phyloP scores from a whole-genome alignment of 2,888 invertebrate genomes.

The Lasioglossum leucozonium region DNA sequence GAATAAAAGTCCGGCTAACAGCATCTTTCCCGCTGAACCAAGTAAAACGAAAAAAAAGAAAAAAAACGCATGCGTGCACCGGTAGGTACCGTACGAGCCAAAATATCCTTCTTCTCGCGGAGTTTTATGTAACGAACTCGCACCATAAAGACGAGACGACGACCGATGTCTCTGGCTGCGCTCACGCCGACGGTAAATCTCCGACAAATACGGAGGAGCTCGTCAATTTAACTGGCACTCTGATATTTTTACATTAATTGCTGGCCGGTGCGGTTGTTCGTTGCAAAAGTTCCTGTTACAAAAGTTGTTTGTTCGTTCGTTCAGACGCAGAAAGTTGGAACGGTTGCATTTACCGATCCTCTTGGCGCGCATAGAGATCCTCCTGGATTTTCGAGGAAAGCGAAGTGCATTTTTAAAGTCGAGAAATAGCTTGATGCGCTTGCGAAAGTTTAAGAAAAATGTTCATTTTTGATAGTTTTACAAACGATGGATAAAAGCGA shows the following conservation, averaged over 20 bases:
- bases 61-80: constrained; percentile 25
- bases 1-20: constrained; percentile 35
- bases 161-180: constrained; percentile 12
- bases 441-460: too few relatives aligned
- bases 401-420: background rate
- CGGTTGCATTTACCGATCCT: background rate
- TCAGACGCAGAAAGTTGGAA: background rate
- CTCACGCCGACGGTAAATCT: constrained; percentile 31
- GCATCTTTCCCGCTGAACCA: background rate
- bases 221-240: background rate
- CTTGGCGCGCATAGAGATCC: background rate
- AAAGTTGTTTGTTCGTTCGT: background rate
- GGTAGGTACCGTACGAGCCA: constrained; percentile 2
- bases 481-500: too few relatives aligned
- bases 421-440: background rate
- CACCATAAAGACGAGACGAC: constrained; percentile 39
- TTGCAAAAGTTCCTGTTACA: background rate
- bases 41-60: too few relatives aligned
- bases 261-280: background rate
- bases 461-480: background rate
- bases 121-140: constrained; percentile 34
- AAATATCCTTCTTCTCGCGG: constrained; percentile 35
- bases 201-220: background rate
- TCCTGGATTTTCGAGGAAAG: background rate
- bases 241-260: background rate